These are phyloP conservation scores for Trichopria drosophilae DNA, from an alignment of 2,888 invertebrate genomes.

Conservation along the genomic window DNA sequence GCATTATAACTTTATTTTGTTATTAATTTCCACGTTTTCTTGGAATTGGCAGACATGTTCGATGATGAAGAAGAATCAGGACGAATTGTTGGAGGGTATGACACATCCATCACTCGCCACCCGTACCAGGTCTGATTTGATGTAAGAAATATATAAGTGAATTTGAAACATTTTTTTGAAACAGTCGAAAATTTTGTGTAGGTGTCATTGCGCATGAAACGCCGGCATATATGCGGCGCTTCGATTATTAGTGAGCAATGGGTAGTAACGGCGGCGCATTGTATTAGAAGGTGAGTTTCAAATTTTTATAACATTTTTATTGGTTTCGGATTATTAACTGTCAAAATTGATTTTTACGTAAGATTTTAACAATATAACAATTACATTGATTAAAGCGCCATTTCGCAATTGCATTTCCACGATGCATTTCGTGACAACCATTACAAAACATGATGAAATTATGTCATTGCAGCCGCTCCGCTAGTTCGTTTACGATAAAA, in stretches of 20 bases:
- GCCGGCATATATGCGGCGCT: conserved; percentile 49
- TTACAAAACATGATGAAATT: no score
- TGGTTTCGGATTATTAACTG: no score
- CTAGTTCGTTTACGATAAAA: conserved; percentile 26
- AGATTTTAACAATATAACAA: no score
- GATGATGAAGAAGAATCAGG: conserved; percentile 32
- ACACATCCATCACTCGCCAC: conserved; percentile 47
- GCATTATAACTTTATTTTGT: conserved; percentile 13
- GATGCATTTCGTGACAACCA: no score
- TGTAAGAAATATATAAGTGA: not conserved
- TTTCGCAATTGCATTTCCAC: no score
- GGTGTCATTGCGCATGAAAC: conserved; percentile 46
- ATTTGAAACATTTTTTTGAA: conserved; percentile 18
- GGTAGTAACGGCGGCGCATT: conserved; percentile 52
- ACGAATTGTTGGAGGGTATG: conserved; percentile 53
- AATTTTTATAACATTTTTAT: conserved; percentile 2
- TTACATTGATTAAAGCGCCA: no score
- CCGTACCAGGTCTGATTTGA: conserved; percentile 55
- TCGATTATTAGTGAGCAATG: conserved; percentile 48
- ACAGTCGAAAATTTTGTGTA: no score
- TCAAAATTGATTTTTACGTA: no score
- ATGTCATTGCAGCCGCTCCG: not conserved
- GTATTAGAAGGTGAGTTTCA: conserved; percentile 39
- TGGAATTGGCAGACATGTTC: no score
- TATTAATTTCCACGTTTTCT: conserved; percentile 23